Percentiles rank a stretch among this genome's conserved stretches.
These are phyloP conservation scores for Crotophaga sulcirostris DNA, from an alignment of 2,113 vertebrate genomes.

Conservation along the genomic window DNA sequence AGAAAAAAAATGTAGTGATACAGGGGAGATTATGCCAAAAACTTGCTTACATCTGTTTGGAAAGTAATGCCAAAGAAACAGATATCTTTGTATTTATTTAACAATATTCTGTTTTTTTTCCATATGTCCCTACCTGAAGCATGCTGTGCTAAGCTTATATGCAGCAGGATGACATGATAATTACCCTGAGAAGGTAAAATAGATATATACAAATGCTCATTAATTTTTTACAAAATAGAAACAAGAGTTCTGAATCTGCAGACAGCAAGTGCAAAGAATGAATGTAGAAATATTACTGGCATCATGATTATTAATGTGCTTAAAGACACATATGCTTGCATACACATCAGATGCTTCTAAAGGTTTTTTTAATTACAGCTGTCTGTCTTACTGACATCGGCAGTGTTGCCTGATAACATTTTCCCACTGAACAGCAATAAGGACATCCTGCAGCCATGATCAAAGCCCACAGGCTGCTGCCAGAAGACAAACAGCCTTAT, in stretches of 20 bases:
- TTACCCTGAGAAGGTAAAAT: background rate
- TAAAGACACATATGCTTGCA: background rate
- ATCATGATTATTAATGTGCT: background rate
- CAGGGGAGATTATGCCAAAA: background rate
- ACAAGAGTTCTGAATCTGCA: background rate
- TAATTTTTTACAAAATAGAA: background rate
- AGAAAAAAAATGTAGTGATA: background rate
- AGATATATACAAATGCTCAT: background rate
- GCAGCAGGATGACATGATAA: background rate
- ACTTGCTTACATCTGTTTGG: background rate
- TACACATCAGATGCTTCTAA: background rate
- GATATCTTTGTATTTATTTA: background rate
- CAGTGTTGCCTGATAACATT: background rate
- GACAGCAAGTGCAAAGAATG: background rate
- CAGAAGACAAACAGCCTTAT: slow-evolving; percentile 1
- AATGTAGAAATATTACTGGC: background rate
- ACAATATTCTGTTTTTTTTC: background rate
- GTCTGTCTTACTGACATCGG: background rate
- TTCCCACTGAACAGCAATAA: background rate
- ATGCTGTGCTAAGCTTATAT: background rate
- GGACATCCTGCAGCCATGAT: background rate
- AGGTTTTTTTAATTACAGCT: background rate
- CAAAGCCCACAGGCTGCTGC: background rate
- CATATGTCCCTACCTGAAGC: background rate
- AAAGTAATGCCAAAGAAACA: background rate